phyloP scores from a whole-genome alignment of 2,888 invertebrate genomes.

The Xestobium rufovillosum region DNA sequence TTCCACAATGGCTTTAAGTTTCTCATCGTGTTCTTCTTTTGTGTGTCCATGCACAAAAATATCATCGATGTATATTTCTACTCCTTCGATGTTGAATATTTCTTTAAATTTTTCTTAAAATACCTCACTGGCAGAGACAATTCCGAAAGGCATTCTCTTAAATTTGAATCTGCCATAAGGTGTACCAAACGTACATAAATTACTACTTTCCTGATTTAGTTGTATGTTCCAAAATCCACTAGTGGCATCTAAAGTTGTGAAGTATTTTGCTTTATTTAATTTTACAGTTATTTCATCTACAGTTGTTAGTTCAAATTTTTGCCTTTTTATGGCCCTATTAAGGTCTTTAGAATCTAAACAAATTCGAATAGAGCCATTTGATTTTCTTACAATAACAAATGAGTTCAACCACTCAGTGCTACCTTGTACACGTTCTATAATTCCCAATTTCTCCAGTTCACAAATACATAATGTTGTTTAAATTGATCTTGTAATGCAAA shows the following conservation, averaged over 20 bases:
- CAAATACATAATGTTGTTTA: slow-evolving; percentile 18
- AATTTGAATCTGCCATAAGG: slow-evolving; percentile 20
- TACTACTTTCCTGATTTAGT: slow-evolving; percentile 18
- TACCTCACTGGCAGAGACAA: slow-evolving; percentile 13
- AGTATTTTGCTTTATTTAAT: slow-evolving; percentile 17
- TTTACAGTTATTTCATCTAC: slow-evolving; percentile 19
- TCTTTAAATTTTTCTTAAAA: slow-evolving; percentile 14
- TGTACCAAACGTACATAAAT: slow-evolving; percentile 19
- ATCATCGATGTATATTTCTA: slow-evolving; percentile 22
- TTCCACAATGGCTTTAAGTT: slow-evolving; percentile 22
- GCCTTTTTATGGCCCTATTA: slow-evolving; percentile 19
- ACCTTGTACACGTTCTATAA: slow-evolving; percentile 17
- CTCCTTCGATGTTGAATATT: slow-evolving; percentile 12
- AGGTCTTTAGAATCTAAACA: slow-evolving; percentile 23
- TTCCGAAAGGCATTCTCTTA: slow-evolving; percentile 8
- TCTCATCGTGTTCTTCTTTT: slow-evolving; percentile 20
- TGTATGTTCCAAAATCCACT: slow-evolving; percentile 18
- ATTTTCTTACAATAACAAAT: slow-evolving; percentile 22
- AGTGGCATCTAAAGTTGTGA: slow-evolving; percentile 18
- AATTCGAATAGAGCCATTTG: slow-evolving; percentile 18
- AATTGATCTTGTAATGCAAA: slow-evolving; percentile 14
- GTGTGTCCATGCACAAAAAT: slow-evolving; percentile 18
- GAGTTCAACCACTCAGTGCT: slow-evolving; percentile 23
- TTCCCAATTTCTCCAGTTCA: slow-evolving; percentile 14
- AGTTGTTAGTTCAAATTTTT: slow-evolving; percentile 15